Conservation (phyloP, 2,113 vertebrate genomes). For the Aptenodytes forsteri region DNA sequence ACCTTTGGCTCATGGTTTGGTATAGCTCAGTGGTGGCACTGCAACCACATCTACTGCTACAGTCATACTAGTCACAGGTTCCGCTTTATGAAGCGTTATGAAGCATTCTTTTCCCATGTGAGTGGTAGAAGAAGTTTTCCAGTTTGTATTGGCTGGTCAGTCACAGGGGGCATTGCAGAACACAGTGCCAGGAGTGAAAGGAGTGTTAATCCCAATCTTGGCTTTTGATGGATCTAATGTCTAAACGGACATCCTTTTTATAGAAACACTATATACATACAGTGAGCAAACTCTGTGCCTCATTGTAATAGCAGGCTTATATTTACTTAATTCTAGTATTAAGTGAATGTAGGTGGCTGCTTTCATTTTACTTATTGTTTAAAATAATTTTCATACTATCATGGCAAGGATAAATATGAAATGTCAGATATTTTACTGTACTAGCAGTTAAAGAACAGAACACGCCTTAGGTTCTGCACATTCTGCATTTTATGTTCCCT, state of each 20-base stretch:
- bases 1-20: background rate
- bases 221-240: background rate
- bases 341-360: background rate
- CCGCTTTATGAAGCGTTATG: rapidly evolving
- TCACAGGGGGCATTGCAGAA: background rate
- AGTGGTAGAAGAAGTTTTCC: background rate
- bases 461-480: background rate
- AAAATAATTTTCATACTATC: background rate
- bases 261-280: background rate
- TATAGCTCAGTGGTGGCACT: background rate
- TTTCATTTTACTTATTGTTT: background rate
- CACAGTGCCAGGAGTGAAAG: background rate
- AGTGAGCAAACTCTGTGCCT: background rate
- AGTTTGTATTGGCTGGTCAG: background rate
- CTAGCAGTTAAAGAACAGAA: background rate
- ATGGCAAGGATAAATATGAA: background rate
- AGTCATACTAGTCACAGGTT: rapidly evolving
- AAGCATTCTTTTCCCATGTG: background rate
- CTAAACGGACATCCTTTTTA: background rate
- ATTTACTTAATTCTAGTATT: background rate
- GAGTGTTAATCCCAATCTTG: background rate
- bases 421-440: background rate
- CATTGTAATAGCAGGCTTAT: background rate
- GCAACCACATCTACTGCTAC: background rate
- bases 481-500: background rate